Evolutionary conservation across 2,888 invertebrate genomes (phyloP).

Genomic region (Tetramorium bicarinatum): DNA sequence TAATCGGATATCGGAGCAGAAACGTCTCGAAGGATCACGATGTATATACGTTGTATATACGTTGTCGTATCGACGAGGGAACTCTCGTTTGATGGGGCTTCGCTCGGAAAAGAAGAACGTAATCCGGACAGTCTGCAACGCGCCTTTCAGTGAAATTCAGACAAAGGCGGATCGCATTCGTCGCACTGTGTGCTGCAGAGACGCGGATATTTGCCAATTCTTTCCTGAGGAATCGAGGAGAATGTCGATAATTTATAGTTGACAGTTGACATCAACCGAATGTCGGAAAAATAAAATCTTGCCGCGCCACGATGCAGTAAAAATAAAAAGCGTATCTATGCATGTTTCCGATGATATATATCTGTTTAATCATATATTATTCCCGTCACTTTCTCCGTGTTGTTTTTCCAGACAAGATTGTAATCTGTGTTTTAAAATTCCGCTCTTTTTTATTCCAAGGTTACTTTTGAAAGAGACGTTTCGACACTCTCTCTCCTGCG

Average conservation of each 20-base stretch:
- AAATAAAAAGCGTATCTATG: neutral
- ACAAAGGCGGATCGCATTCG: constrained; percentile 47
- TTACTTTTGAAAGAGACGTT: constrained; percentile 1
- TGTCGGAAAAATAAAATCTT: neutral
- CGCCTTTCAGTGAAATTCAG: constrained; percentile 48
- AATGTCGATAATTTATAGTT: constrained; percentile 30
- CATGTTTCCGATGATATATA: neutral
- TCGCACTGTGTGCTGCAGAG: neutral
- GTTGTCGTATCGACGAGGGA: constrained; percentile 37
- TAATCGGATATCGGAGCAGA: constrained; percentile 67
- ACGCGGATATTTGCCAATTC: constrained; percentile 44
- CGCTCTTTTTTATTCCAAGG: neutral
- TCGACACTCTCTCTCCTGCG: constrained; percentile 1
- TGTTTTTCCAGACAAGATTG: neutral
- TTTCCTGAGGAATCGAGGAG: neutral
- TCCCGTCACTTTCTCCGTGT: neutral
- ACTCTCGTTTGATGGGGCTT: constrained; percentile 48
- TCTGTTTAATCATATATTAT: neutral
- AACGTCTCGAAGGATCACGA: constrained; percentile 48
- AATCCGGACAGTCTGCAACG: constrained; percentile 46
- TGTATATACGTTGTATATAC: constrained; percentile 22
- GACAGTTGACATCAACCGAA: constrained; percentile 13
- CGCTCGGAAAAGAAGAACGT: constrained; percentile 38
- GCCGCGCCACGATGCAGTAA: neutral
- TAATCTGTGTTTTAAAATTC: neutral